Conservation (phyloP, 2,113 vertebrate genomes). For the Burhinus bistriatus region DNA sequence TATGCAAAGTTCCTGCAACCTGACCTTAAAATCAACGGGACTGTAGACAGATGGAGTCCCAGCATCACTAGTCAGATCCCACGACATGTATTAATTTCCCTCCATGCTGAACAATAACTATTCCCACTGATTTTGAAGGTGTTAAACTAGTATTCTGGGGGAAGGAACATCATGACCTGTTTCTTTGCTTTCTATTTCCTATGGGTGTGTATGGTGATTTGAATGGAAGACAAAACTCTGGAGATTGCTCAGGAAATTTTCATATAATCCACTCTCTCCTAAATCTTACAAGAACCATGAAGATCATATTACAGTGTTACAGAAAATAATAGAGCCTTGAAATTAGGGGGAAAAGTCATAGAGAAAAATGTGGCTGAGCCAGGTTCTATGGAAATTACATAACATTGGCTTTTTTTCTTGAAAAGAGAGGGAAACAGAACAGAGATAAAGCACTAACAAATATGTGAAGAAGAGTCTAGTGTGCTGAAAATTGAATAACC, state of each 20-base stretch:
- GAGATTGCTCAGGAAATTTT: not conserved
- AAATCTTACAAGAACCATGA: not conserved
- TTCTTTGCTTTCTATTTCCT: not conserved
- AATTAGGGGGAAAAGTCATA: not conserved
- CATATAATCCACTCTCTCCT: not conserved
- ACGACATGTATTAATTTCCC: not conserved
- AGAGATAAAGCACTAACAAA: not conserved
- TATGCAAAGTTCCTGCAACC: not conserved
- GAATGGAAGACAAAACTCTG: not conserved
- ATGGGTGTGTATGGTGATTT: not conserved
- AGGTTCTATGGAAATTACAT: not conserved
- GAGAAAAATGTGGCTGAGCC: not conserved
- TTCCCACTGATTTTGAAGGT: not conserved
- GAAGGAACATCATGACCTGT: not conserved
- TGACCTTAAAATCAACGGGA: not conserved
- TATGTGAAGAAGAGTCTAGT: not conserved
- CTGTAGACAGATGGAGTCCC: not conserved
- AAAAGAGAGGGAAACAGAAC: not conserved
- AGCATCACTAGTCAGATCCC: not conserved
- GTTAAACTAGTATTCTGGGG: not conserved
- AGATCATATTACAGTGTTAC: not conserved
- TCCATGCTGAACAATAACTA: not conserved
- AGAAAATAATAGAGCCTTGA: conserved; percentile 9
- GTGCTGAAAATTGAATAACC: not conserved
- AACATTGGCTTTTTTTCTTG: not conserved